phyloP scores from a whole-genome alignment of 2,888 invertebrate genomes.

The Pharmacophagus antenor region DNA sequence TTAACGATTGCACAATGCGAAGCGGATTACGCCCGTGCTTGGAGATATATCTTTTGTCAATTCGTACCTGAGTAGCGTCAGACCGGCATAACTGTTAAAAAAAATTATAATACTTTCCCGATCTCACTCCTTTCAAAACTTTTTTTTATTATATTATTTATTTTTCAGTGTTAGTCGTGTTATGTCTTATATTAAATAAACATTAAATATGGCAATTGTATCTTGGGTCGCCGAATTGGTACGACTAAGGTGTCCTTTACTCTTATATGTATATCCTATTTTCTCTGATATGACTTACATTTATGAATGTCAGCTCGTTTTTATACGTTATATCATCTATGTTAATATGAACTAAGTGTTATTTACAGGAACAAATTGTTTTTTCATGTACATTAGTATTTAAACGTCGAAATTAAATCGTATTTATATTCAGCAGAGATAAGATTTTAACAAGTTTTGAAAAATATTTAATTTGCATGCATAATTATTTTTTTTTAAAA shows the following conservation, averaged over 20 bases:
- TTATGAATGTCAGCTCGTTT: too few relatives aligned
- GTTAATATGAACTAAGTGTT: background rate
- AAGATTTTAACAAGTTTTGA: constrained; percentile 9
- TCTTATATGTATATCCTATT: too few relatives aligned
- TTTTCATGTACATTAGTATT: background rate
- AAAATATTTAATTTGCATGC: constrained; percentile 15
- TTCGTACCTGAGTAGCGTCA: constrained; percentile 70
- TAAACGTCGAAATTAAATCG: background rate
- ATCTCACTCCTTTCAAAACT: background rate
- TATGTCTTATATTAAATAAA: too few relatives aligned
- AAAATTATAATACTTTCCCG: background rate
- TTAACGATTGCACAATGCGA: constrained; percentile 78
- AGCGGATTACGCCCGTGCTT: constrained; percentile 69
- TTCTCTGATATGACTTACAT: too few relatives aligned
- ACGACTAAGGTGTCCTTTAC: too few relatives aligned
- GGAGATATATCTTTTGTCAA: constrained; percentile 77
- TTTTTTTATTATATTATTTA: too few relatives aligned
- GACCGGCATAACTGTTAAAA: constrained; percentile 31
- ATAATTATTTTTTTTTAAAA: constrained; percentile 6
- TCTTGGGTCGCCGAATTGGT: too few relatives aligned
- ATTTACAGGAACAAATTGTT: background rate
- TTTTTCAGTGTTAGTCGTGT: too few relatives aligned
- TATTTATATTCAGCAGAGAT: constrained; percentile 17
- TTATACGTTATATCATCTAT: background rate
- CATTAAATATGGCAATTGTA: too few relatives aligned